A percentile compares a stretch with the other conserved stretches of the same genome.
These are phyloP conservation scores for Nemotelus nigrinus DNA, from an alignment of 2,888 invertebrate genomes.

Conservation along the genomic window DNA sequence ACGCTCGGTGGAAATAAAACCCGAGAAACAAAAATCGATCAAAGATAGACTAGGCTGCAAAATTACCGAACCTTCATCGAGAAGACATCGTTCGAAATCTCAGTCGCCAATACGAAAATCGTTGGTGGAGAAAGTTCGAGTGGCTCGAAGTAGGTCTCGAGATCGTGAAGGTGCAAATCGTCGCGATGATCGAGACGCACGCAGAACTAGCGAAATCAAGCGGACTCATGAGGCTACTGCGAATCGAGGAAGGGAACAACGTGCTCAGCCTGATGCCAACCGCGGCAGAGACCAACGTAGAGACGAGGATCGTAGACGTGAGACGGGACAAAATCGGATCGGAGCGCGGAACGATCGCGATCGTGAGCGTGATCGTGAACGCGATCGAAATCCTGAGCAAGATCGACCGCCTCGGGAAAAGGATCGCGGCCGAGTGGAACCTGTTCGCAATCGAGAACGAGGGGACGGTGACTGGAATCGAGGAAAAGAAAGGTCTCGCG, in stretches of 20 bases:
- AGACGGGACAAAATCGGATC: conserved; percentile 12
- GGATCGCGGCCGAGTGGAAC: conserved; percentile 49
- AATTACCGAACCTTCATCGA: conserved; percentile 41
- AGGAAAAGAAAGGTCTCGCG: conserved; percentile 20
- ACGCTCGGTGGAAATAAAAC: conserved; percentile 66
- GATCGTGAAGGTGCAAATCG: conserved; percentile 26
- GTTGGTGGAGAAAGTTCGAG: conserved; percentile 43
- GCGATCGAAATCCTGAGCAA: conserved; percentile 25
- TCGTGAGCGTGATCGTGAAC: conserved; percentile 13
- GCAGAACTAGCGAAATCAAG: conserved; percentile 44
- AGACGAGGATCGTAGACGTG: conserved; percentile 50
- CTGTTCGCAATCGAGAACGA: conserved; percentile 61
- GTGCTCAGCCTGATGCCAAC: conserved; percentile 13
- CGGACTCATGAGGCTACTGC: conserved; percentile 54
- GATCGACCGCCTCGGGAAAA: conserved; percentile 50
- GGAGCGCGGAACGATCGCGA: background rate
- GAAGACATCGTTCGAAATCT: conserved; percentile 54
- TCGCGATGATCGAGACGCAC: conserved; percentile 30
- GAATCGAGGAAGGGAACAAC: conserved; percentile 52
- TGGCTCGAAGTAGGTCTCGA: conserved; percentile 43
- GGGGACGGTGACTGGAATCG: conserved; percentile 37
- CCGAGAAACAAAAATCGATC: conserved; percentile 70
- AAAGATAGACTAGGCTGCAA: conserved; percentile 80
- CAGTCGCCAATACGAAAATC: conserved; percentile 51
- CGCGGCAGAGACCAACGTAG: conserved; percentile 55